Evolutionary conservation across 1,140 invertebrate species (phyloP), one percentile per base, ranked within the genome.

Genomic region (Cydia fagiglandana): DNA sequence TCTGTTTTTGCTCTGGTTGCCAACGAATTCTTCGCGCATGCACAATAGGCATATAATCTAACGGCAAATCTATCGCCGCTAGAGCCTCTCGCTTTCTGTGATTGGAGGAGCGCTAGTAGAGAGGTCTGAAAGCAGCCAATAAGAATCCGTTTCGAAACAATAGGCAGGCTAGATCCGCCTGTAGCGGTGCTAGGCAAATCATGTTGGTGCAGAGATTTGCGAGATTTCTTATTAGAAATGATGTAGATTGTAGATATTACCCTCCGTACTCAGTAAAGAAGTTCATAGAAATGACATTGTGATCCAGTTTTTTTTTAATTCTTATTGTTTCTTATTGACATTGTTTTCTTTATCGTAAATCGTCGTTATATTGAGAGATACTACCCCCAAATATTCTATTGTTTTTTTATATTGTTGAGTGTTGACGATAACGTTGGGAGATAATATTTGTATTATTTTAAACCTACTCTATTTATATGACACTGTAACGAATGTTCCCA

Each of bases 91-190:
- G 73, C 75, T 20, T 10, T 81, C 80, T 76, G 83, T 87, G 89
- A 91, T 91, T 91, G 88, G 89, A 86, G 83, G 80, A 84, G 50
- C 68, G 73, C 15, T 45, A 30, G 45, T 76, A 68, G 70, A 80
- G 61, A 78, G 75, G 79, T 75, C 45, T 28, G 70, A 74, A 73
- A 74, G 28, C 77, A 30, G 30, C 89, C 89, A 91, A 91, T 91
- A 73, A 79, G 74, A 78, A 73, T 73, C 66, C 73, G 20, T 53
- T 73, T 78, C 56, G 81, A 80, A 85, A 91, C 88, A 91, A 91
- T 91, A 86, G 85, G 81, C 79, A 66, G 70, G 20, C 64, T 83
- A 70, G 78, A 73, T 79, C 85, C 82, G 86, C 80, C 79, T 83
- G 81, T 81, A 82, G 84, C 83, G 82, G 81, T 82, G 78, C 70